These are phyloP conservation scores for Melieria omissa DNA, from an alignment of 2,888 invertebrate species.

Conservation along the genomic window DNA sequence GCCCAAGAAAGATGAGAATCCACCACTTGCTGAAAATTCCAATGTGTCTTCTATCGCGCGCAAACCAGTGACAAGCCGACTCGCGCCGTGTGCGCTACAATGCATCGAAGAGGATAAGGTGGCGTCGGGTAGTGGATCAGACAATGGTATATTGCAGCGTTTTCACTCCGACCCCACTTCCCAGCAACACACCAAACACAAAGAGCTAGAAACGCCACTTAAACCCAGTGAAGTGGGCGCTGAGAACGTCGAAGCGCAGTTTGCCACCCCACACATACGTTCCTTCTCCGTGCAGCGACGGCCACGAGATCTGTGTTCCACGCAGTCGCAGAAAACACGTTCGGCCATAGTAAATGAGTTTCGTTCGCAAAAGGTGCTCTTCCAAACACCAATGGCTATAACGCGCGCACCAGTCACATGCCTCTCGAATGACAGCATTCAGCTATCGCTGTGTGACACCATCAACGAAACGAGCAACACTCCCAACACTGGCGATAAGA, in stretches of 20 bases:
- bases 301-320: conserved; percentile 50
- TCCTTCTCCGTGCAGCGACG: conserved; percentile 50
- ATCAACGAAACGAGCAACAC: conserved; percentile 53
- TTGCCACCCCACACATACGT: conserved; percentile 62
- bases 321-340: conserved; percentile 51
- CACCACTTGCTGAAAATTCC: not conserved
- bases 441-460: conserved; percentile 61
- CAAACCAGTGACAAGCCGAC: conserved; percentile 22
- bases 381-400: conserved; percentile 65
- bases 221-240: conserved; percentile 35
- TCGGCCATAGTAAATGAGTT: conserved; percentile 59
- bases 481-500: conserved; percentile 52
- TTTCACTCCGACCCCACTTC: conserved; percentile 24
- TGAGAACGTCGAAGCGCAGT: conserved; percentile 49
- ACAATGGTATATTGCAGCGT: conserved; percentile 6
- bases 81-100: conserved; percentile 17
- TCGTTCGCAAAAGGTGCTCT: conserved; percentile 64
- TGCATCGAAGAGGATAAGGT: conserved; percentile 42
- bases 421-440: conserved; percentile 57
- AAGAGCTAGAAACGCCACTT: conserved; percentile 51
- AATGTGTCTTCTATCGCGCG: conserved; percentile 5
- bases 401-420: conserved; percentile 54
- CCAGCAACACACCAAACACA: not conserved
- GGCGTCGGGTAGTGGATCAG: not conserved
- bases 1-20: conserved; percentile 14